Conservation (phyloP, 2,888 invertebrate genomes). For the Morinoia aosen region DNA sequence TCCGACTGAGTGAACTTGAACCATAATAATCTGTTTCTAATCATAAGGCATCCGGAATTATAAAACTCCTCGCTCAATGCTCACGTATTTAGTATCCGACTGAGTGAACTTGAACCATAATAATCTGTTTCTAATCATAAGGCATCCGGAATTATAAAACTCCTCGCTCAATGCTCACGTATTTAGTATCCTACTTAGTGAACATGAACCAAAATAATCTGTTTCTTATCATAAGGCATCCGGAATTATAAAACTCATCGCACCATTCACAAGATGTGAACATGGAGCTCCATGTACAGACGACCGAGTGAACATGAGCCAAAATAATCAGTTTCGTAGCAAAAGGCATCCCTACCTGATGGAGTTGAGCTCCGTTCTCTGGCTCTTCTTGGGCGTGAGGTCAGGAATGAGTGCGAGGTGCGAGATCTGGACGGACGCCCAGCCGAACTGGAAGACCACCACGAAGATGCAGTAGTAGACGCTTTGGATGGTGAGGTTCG, state of each 20-base stretch:
- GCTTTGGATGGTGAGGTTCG: constrained; percentile 77
- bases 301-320: background rate
- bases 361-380: constrained; percentile 83
- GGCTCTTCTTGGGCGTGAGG: constrained; percentile 81
- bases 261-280: too few relatives aligned
- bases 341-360: constrained; percentile 76
- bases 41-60: too few relatives aligned
- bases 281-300: too few relatives aligned
- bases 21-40: background rate
- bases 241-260: too few relatives aligned
- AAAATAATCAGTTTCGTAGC: background rate
- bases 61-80: too few relatives aligned
- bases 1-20: background rate
- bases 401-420: constrained; percentile 92
- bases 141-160: too few relatives aligned
- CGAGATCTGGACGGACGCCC: constrained; percentile 92
- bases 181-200: too few relatives aligned
- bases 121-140: background rate
- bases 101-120: background rate
- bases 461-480: constrained; percentile 84
- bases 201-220: background rate
- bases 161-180: too few relatives aligned
- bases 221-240: background rate
- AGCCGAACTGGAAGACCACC: constrained; percentile 90
- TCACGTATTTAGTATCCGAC: too few relatives aligned